Base-by-base conservation (phyloP, 2,888 invertebrate species). In the Andricus quercusramuli region DNA sequence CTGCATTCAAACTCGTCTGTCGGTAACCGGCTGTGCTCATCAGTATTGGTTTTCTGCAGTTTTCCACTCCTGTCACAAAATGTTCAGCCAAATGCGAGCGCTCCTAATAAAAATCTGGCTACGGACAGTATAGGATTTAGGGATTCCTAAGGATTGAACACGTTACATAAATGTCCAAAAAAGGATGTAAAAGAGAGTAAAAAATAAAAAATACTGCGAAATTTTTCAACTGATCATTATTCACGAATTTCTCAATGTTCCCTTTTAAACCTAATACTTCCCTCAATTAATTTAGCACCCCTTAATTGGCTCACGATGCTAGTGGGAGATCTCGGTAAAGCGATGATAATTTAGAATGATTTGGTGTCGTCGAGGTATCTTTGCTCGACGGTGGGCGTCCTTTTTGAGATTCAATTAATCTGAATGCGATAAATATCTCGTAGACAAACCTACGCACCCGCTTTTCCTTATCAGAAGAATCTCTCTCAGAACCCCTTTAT, bases 401-500 rank as follows among this genome's bases (percentile, higher is more conserved):
- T 82, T 85, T 87, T 85, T 83, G 85, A 84, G 82, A 86, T 89
- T 88, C 84, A 88, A 89, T 89, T 89, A 89, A 89, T 88, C 82
- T 83, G 79, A 67, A 80, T 29, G 80, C 84, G 88, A 89, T 87
- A 82, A 82, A 79, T 87, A 88, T 89, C 89, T 84, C 77, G 74
- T 83, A 85, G 85, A 87, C 44, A 70, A 70, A 74, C 51, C 70
- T 74, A 74, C 70, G 70, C 70, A 74, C 51, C 32, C 70, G 51
- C 20, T 74, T 74, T 51, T 13, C 56, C 32, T 74, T 74, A 74
- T 74, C 70, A 56, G 51, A 74, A n/a, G 32, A 56, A 74, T 74
- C 70, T 74, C 29, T 56, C 70, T 51, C 51, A 20, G 70, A 70
- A 74, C 78, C 85, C 85, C 83, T 77, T 62, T 84, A 86, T 88